phyloP scores from a whole-genome alignment of 2,113 vertebrate species.

The Cardinalis cardinalis region DNA sequence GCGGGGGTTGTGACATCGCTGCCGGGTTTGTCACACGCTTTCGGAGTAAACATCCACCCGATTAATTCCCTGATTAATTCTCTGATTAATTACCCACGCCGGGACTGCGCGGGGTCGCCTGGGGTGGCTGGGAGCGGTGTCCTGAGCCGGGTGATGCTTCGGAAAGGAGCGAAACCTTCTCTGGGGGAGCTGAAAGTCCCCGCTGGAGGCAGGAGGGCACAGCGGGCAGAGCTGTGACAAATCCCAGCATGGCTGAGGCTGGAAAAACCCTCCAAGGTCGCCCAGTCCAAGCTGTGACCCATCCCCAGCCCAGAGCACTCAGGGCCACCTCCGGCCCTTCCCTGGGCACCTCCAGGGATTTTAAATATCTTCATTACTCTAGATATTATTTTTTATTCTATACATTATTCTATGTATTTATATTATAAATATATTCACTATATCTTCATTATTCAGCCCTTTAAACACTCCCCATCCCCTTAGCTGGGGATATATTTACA shows the following conservation, averaged over 20 bases:
- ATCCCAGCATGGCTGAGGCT: accelerated
- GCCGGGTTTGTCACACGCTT: not conserved
- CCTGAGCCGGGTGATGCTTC: not conserved
- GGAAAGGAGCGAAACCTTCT: not conserved
- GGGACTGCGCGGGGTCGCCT: not conserved
- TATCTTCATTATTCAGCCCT: not conserved
- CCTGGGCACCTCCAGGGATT: not conserved
- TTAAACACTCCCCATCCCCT: not conserved
- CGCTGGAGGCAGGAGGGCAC: not conserved
- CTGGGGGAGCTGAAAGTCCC: not conserved
- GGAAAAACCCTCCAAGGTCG: not conserved
- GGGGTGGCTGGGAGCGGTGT: not conserved
- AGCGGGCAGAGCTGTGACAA: not conserved
- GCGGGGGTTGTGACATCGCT: not conserved
- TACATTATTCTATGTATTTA: too few species aligned
- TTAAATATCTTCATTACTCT: not conserved
- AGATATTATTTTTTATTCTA: too few species aligned
- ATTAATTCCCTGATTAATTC: not conserved
- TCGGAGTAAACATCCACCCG: not conserved
- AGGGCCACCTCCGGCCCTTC: not conserved
- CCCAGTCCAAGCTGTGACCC: accelerated
- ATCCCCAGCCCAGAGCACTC: accelerated
- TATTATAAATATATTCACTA: not conserved
- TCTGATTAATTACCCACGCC: not conserved
- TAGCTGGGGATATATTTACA: too few species aligned